Evolutionary conservation across 1,140 invertebrate genomes (phyloP), one percentile per base, ranked within the genome.

Genomic region (Phocides pigmalion): DNA sequence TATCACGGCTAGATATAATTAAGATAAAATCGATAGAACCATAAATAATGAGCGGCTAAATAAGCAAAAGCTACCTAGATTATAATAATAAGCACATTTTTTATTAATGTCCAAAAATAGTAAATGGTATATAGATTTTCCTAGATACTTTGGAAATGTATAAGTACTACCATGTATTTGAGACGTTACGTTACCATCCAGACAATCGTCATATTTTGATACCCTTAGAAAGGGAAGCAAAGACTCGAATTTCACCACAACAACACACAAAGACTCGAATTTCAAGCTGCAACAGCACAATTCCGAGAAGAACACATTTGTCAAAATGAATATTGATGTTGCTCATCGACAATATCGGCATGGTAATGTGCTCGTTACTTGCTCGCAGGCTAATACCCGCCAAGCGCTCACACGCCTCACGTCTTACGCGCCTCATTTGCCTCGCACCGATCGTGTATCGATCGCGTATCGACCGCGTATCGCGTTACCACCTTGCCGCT

Each of bases 241-340:
- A 58, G 42, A 58, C 46, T 58, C 39, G 41, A 32, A 47, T 47
- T 59, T 35, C 56, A 32, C 42, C n/a, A 17, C 42, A 59, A 28
- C 41, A 47, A n/a, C n/a, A n/a, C n/a, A n/a, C 11, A 44, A 44
- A 58, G 42, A 58, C 46, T 58, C 39, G 41, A 32, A 47, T 47
- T 59, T 35, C 56, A 32, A 47, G 56, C 28, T 46, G 32, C 37
- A 59, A 37, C 12, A 32, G 17, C 16, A n/a, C 17, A 35, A 35
- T 59, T 47, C 56, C 28, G 56, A 47, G 56, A 59, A 59, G 56
- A 32, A 19, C 32, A 59, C 56, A 47, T 59, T 59, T 59, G 15
- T 35, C 16, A 28, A 25, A 15, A 59, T 59, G 56, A 47, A 59
- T 59, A 59, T 47, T 46, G 44, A 59, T 47, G 42, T 14, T 32